phyloP scores from a whole-genome alignment of 2,113 vertebrate genomes.

The Eulacestoma nigropectus region DNA sequence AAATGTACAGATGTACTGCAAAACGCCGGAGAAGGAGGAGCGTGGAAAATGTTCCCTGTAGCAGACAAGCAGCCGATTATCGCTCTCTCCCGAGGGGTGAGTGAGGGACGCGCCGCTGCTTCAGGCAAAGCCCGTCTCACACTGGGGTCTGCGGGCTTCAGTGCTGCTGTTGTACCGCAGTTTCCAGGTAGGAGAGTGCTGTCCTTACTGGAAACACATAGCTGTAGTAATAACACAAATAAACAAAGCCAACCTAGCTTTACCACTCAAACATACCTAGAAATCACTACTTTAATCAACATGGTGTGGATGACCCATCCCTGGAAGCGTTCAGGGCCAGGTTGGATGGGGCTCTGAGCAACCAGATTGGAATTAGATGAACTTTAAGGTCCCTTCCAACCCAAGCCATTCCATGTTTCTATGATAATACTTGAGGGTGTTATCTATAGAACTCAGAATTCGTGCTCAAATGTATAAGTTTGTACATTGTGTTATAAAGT shows the following conservation, averaged over 20 bases:
- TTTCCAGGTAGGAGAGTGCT: background rate
- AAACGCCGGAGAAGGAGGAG: background rate
- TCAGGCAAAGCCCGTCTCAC: background rate
- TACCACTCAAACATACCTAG: background rate
- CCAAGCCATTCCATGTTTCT: background rate
- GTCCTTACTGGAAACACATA: rapidly evolving
- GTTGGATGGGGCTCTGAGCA: background rate
- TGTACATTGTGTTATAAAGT: too few relatives aligned
- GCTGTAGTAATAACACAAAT: background rate
- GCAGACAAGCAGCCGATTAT: background rate
- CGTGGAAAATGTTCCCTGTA: background rate
- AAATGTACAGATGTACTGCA: background rate
- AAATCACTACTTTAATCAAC: background rate
- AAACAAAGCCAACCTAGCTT: background rate
- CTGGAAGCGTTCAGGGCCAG: background rate
- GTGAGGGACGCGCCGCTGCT: rapidly evolving
- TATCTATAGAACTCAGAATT: too few relatives aligned
- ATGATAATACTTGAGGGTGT: too few relatives aligned
- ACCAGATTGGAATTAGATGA: background rate
- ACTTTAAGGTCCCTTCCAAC: background rate
- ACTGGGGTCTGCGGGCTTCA: background rate
- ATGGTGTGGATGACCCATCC: too few relatives aligned
- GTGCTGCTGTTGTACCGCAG: background rate
- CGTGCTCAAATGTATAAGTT: too few relatives aligned
- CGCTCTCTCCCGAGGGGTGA: rapidly evolving